A percentile compares a stretch with the other conserved stretches of the same genome.
Evolutionary conservation across 1,140 invertebrate species (phyloP).

Genomic region (Pygmarrhopalites habei): DNA sequence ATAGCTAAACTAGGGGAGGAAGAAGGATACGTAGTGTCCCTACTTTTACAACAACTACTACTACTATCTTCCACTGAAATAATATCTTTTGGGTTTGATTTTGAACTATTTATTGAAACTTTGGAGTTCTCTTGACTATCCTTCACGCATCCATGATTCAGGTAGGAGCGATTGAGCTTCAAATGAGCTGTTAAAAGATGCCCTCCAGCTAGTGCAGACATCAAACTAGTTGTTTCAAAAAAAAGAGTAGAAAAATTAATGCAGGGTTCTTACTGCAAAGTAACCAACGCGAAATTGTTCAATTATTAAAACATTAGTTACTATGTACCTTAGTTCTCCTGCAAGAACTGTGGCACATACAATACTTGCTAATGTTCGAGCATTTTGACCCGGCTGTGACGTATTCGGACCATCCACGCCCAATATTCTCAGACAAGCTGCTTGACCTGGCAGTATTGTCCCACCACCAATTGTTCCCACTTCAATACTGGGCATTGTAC

Average conservation of each 20-base stretch:
- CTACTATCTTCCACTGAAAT: too few species aligned
- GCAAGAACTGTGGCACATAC: slow-evolving; percentile 94
- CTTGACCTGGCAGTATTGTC: slow-evolving; percentile 83
- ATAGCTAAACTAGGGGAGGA: background rate
- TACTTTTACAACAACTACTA: too few species aligned
- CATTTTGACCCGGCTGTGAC: slow-evolving; percentile 70
- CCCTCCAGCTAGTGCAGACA: slow-evolving; percentile 91
- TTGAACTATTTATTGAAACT: background rate
- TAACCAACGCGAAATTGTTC: slow-evolving; percentile 85
- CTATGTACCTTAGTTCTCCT: slow-evolving; percentile 94
- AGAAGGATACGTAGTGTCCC: background rate
- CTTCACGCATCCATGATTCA: background rate
- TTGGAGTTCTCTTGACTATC: background rate
- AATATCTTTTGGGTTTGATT: background rate
- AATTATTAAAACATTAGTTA: too few species aligned
- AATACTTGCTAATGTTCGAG: slow-evolving; percentile 77
- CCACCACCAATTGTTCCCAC: slow-evolving; percentile 96
- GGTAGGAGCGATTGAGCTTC: slow-evolving; percentile 67
- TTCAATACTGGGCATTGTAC: slow-evolving; percentile 97
- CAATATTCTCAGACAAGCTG: slow-evolving; percentile 85
- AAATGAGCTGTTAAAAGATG: slow-evolving; percentile 95
- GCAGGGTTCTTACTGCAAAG: slow-evolving; percentile 47
- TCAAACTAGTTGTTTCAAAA: too few species aligned
- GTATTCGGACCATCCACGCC: slow-evolving; percentile 59
- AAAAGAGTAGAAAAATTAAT: too few species aligned